Conservation (phyloP, 1,140 invertebrate genomes). For the Apis cerana region DNA sequence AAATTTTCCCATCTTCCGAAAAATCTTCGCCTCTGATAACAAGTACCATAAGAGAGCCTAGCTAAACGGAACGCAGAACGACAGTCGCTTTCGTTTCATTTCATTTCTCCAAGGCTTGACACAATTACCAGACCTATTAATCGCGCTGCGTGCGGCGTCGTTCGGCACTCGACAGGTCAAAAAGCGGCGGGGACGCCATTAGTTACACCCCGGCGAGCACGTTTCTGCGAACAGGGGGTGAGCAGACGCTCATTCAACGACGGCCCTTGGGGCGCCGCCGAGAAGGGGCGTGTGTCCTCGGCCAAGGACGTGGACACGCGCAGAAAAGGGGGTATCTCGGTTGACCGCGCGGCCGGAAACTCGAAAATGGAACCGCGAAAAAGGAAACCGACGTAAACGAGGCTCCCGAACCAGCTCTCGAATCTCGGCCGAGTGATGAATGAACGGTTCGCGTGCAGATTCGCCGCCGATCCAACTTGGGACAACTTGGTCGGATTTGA, state of each 20-base stretch:
- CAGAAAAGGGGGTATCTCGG: slow-evolving; percentile 56
- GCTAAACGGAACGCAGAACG: too few relatives aligned
- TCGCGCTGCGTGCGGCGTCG: slow-evolving; percentile 63
- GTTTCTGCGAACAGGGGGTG: slow-evolving; percentile 18
- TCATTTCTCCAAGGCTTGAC: slow-evolving; percentile 38
- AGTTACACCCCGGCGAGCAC: slow-evolving; percentile 56
- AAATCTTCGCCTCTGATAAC: too few relatives aligned
- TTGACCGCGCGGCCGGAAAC: slow-evolving; percentile 61
- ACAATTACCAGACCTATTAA: slow-evolving; percentile 64
- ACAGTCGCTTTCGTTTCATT: background rate
- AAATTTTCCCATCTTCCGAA: too few relatives aligned
- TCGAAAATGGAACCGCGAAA: slow-evolving; percentile 52
- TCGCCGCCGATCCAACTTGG: too few relatives aligned
- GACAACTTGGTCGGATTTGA: slow-evolving; percentile 27
- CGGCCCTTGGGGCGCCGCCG: slow-evolving; percentile 32
- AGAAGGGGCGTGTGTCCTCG: slow-evolving; percentile 41
- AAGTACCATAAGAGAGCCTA: too few relatives aligned
- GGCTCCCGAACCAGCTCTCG: slow-evolving; percentile 46
- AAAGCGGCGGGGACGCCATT: slow-evolving; percentile 63
- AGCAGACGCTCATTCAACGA: slow-evolving; percentile 23
- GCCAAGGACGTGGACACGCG: slow-evolving; percentile 41
- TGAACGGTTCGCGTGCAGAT: slow-evolving; percentile 7
- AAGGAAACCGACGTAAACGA: slow-evolving; percentile 45
- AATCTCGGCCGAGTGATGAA: background rate
- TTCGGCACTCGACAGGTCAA: slow-evolving; percentile 67